phyloP scores from a whole-genome alignment of 2,888 invertebrate species.

The Asteroscopus sphinx region DNA sequence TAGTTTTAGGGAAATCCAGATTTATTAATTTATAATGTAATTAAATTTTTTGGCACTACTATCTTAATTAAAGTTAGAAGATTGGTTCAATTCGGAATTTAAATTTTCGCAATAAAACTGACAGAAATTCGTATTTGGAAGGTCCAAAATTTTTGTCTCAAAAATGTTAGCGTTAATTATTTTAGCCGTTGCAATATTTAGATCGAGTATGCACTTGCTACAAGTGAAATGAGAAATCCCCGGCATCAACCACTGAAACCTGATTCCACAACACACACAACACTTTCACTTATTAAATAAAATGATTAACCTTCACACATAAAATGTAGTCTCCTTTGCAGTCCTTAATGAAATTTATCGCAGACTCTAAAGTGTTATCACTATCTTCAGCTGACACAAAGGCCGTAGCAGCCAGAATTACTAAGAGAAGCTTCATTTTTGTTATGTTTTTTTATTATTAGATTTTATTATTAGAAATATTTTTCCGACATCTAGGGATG shows the following conservation, averaged over 20 bases:
- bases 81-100: background rate
- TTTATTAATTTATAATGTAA: too few species aligned
- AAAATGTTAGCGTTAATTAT: conserved; percentile 17
- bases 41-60: background rate
- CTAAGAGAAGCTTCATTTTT: conserved; percentile 78
- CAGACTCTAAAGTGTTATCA: conserved; percentile 90
- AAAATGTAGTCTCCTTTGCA: conserved; percentile 92
- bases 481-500: conserved; percentile 83
- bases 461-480: conserved; percentile 55
- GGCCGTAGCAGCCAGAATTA: conserved; percentile 79
- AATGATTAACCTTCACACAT: conserved; percentile 93
- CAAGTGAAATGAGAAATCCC: conserved; percentile 55
- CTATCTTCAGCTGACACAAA: conserved; percentile 81
- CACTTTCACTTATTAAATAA: conserved; percentile 83
- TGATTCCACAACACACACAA: conserved; percentile 59
- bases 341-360: conserved; percentile 92
- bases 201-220: conserved; percentile 44
- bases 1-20: too few species aligned
- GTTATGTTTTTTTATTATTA: conserved; percentile 60
- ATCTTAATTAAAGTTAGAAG: background rate
- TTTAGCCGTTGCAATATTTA: conserved; percentile 27
- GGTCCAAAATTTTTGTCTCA: background rate
- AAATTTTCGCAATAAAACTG: background rate
- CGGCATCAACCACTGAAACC: conserved; percentile 47
- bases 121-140: background rate